Conservation (phyloP, 2,113 vertebrate species). For the Acrocephalus kingi region DNA sequence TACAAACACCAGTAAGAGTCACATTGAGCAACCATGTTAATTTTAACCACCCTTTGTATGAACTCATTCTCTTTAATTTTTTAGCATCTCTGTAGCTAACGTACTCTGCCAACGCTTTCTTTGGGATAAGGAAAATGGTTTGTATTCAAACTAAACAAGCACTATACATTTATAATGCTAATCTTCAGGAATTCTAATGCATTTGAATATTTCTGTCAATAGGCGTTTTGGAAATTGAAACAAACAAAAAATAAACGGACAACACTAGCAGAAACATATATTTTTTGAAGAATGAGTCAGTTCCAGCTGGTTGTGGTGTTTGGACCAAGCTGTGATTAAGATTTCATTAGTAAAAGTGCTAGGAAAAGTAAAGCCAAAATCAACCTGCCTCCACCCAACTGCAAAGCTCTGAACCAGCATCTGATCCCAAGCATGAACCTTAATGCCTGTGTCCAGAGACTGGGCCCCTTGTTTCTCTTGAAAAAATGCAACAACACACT, state of each 20-base stretch:
- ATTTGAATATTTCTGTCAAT: conserved; percentile 5
- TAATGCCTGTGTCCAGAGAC: background rate
- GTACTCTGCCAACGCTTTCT: background rate
- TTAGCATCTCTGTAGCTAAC: background rate
- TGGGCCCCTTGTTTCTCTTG: background rate
- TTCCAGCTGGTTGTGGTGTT: conserved; percentile 20
- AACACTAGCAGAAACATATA: background rate
- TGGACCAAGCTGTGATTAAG: background rate
- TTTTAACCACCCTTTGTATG: background rate
- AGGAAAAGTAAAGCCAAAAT: background rate
- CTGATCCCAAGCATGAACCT: background rate
- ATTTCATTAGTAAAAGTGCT: background rate
- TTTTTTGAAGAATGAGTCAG: conserved; percentile 30
- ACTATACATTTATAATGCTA: background rate
- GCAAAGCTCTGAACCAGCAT: background rate
- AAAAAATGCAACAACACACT: background rate
- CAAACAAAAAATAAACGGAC: background rate
- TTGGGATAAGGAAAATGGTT: background rate
- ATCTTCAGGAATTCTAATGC: background rate
- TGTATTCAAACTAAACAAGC: background rate
- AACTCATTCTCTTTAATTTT: background rate
- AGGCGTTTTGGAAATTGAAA: background rate
- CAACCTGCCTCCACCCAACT: conserved; percentile 26
- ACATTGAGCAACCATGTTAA: background rate
- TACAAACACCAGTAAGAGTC: background rate